Percentiles rank a stretch among this genome's conserved stretches.
These are phyloP conservation scores for Limnephilus rhombicus DNA, from an alignment of 2,888 invertebrate genomes.

Conservation along the genomic window DNA sequence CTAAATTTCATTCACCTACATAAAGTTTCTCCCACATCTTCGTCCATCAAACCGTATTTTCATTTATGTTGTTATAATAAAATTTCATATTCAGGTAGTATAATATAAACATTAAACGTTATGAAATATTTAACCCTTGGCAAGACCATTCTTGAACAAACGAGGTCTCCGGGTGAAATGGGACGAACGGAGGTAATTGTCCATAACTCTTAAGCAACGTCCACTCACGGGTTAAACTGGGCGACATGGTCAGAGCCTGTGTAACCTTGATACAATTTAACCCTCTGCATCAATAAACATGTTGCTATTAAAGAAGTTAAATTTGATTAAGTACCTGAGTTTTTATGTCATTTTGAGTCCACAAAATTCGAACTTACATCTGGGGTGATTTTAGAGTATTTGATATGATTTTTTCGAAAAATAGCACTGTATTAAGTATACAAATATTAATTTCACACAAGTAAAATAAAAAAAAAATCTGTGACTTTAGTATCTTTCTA, in stretches of 20 bases:
- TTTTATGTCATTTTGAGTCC: too few species aligned
- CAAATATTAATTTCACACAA: too few species aligned
- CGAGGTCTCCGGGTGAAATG: slow-evolving; percentile 29
- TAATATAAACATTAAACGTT: slow-evolving; percentile 11
- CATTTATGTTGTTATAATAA: background rate
- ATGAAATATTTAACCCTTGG: slow-evolving; percentile 28
- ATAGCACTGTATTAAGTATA: too few species aligned
- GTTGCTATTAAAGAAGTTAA: too few species aligned
- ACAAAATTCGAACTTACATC: too few species aligned
- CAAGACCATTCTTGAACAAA: slow-evolving; percentile 34
- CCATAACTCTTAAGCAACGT: slow-evolving; percentile 40
- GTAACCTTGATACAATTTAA: slow-evolving; percentile 24
- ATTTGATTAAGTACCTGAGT: too few species aligned
- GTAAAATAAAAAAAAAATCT: too few species aligned
- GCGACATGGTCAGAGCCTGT: background rate
- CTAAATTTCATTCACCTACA: background rate
- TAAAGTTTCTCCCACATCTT: background rate
- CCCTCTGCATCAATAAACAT: background rate
- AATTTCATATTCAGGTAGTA: background rate
- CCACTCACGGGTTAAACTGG: slow-evolving; percentile 17
- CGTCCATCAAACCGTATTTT: background rate
- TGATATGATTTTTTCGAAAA: too few species aligned
- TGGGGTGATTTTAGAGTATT: too few species aligned
- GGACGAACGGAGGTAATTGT: slow-evolving; percentile 22
- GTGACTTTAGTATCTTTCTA: too few species aligned